Base-by-base conservation (phyloP, 2,113 vertebrate genomes). In the Gasterosteus aculeatus region DNA sequence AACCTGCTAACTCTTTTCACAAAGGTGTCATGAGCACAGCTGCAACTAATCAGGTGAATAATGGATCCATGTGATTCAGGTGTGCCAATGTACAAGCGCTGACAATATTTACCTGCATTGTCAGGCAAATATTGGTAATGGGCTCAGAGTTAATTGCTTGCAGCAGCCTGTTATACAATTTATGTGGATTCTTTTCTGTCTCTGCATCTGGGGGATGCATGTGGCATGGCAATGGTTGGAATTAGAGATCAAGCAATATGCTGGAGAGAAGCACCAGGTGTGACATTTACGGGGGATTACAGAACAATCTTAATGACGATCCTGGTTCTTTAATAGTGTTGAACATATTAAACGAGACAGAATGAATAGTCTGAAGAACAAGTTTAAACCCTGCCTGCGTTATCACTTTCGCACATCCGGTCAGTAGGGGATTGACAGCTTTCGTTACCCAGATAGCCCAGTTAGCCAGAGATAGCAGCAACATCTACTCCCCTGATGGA, bases 81-180 rank as follows among this genome's bases (percentile, higher is more conserved):
- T 31, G 61, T 39, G 59, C 62, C 15, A 69, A 54, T 33, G 12
- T 59, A 57, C 19, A 10, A 63, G 31, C 67, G 18, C 57, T 54
- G 46, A 58, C 44, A 61, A 74, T 26, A 47, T 10, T 58, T 22
- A 69, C 1, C 31, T 80, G n/a, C 58, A 75, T 64, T 76, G 58
- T 81, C 18, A 84, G 26, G 64, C 78, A 83, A 74, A 84, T 85
- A 38, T 51, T 19, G 1, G 49, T 81, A 83, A 87, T 74, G 71
- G 46, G 26, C n/a, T 68, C 49, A 54, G 60, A 15, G 22, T 66
- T 64, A 22, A 53, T 69, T n/a, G 35, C 22, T 35, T 60, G 60
- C 66, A 70, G 59, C 74, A 77, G 76, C 46, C 29, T 3, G 49
- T 73, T 72, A 70, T 42, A 31, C 39, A 22, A 12, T 69, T 11